Conservation (phyloP, 2,888 invertebrate genomes). For the Volucella bombylans region DNA sequence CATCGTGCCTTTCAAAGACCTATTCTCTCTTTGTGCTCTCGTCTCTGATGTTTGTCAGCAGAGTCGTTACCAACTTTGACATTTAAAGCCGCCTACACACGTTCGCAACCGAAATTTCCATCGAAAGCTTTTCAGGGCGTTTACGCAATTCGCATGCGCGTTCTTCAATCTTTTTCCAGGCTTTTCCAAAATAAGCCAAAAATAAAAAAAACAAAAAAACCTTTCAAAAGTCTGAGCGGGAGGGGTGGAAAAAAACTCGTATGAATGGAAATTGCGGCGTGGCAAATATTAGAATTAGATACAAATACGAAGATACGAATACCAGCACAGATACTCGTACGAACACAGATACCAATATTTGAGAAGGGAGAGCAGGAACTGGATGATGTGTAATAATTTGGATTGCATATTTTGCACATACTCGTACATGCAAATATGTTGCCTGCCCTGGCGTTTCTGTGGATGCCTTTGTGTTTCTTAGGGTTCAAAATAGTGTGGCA, state of each 20-base stretch:
- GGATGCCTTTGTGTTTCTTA: slow-evolving; percentile 58
- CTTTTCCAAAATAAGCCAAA: neutral
- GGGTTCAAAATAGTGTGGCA: slow-evolving; percentile 26
- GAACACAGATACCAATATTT: neutral
- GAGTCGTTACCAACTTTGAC: slow-evolving; percentile 64
- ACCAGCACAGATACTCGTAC: neutral
- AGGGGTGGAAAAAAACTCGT: too few relatives aligned
- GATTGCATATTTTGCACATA: slow-evolving; percentile 61
- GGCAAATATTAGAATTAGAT: slow-evolving; percentile 52
- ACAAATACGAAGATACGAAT: neutral
- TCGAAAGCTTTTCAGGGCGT: slow-evolving; percentile 73
- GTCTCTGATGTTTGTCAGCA: neutral
- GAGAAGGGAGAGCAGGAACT: slow-evolving; percentile 13
- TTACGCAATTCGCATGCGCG: slow-evolving; percentile 71
- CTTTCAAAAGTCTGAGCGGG: too few relatives aligned
- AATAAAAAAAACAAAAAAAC: too few relatives aligned
- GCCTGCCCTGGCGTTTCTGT: slow-evolving; percentile 55
- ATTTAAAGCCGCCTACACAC: slow-evolving; percentile 63
- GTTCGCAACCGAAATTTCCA: slow-evolving; percentile 15
- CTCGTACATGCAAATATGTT: slow-evolving; percentile 54
- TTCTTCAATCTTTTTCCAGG: slow-evolving; percentile 21
- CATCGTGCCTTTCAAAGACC: slow-evolving; percentile 45
- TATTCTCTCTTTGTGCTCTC: slow-evolving; percentile 1
- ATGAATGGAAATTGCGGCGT: slow-evolving; percentile 72
- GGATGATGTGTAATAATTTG: slow-evolving; percentile 60